Conservation (phyloP, 2,888 invertebrate species). For the Lagria hirta region DNA sequence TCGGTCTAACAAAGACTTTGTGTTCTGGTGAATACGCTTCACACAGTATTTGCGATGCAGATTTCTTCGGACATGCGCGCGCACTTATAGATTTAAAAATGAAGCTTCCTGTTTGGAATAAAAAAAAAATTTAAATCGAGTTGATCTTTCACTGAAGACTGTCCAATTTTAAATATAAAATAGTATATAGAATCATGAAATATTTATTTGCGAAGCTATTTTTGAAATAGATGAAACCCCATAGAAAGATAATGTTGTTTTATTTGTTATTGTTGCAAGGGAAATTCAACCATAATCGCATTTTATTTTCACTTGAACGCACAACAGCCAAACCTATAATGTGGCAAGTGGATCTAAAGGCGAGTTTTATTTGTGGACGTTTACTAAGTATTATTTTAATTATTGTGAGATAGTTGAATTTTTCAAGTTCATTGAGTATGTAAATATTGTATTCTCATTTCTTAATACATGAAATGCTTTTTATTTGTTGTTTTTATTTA, state of each 20-base stretch:
- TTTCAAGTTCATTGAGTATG: slow-evolving; percentile 35
- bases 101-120: too few species aligned
- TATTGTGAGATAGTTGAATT: slow-evolving; percentile 29
- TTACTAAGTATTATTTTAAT: slow-evolving; percentile 22
- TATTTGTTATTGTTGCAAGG: slow-evolving; percentile 3
- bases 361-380: slow-evolving; percentile 20
- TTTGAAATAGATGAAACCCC: slow-evolving; percentile 16
- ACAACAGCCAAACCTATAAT: slow-evolving; percentile 13
- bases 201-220: slow-evolving; percentile 10
- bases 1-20: too few species aligned
- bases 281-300: slow-evolving; percentile 10
- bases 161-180: slow-evolving; percentile 30
- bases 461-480: slow-evolving; percentile 40
- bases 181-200: slow-evolving; percentile 8
- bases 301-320: slow-evolving; percentile 12
- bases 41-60: too few species aligned
- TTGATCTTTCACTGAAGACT: slow-evolving; percentile 30
- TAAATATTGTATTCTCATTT: slow-evolving; percentile 43
- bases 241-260: too few species aligned
- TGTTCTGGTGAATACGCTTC: too few species aligned
- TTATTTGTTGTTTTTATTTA: slow-evolving; percentile 12
- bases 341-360: slow-evolving; percentile 7
- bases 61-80: too few species aligned
- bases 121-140: slow-evolving; percentile 8
- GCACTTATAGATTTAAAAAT: too few species aligned